These are phyloP conservation scores for Spodoptera littoralis DNA, from an alignment of 2,888 invertebrate species.

Conservation along the genomic window DNA sequence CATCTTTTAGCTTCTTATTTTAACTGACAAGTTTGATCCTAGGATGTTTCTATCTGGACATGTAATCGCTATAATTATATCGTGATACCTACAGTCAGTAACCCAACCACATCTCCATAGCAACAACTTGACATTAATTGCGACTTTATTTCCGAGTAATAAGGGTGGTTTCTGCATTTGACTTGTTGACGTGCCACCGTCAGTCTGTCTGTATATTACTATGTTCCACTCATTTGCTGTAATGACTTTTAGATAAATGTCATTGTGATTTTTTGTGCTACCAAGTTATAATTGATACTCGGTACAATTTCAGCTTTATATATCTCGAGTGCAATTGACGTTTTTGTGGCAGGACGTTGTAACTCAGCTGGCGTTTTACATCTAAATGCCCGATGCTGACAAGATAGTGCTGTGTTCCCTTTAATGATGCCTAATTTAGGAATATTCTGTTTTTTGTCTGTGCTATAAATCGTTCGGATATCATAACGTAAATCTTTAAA, in stretches of 20 bases:
- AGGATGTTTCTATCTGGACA: conserved; percentile 22
- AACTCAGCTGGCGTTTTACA: conserved; percentile 43
- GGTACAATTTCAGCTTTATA: conserved; percentile 39
- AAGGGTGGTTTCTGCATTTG: too few relatives aligned
- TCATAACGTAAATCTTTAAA: conserved; percentile 2
- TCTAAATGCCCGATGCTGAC: conserved; percentile 45
- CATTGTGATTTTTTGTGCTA: conserved; percentile 47
- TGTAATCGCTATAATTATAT: conserved; percentile 42
- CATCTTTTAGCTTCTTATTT: conserved; percentile 40
- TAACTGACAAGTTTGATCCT: conserved; percentile 44
- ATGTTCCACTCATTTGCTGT: conserved; percentile 32
- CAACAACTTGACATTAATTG: too few relatives aligned
- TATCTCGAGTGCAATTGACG: conserved; percentile 40
- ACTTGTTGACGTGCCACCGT: too few relatives aligned
- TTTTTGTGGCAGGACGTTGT: conserved; percentile 49
- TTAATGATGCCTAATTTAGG: conserved; percentile 45
- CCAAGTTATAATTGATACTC: conserved; percentile 42
- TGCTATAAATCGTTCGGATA: conserved; percentile 15
- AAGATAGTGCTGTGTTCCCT: conserved; percentile 48
- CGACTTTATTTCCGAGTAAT: too few relatives aligned
- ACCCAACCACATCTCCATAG: too few relatives aligned
- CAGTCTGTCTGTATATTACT: too few relatives aligned
- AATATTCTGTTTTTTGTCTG: conserved; percentile 23
- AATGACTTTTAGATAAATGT: conserved; percentile 56
- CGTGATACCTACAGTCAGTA: conserved; percentile 16